Percentiles rank a stretch among this genome's conserved stretches.
Evolutionary conservation across 2,113 vertebrate species (phyloP).

Genomic region (Marcusenius ussheri): DNA sequence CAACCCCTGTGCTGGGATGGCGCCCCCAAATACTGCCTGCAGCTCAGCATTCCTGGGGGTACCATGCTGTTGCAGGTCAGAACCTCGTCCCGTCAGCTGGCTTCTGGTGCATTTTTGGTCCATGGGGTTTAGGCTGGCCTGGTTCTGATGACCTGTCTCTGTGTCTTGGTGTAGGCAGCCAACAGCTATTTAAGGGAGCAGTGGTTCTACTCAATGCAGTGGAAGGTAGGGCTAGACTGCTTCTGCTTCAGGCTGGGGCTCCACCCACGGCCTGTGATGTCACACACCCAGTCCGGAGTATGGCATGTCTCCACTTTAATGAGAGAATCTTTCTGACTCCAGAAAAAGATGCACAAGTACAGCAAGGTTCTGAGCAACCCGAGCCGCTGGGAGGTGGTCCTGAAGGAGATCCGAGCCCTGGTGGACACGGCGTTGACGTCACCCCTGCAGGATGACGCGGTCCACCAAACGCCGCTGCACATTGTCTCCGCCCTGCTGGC

Average conservation of each 20-base stretch:
- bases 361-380: slow-evolving; percentile 94
- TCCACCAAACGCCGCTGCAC: slow-evolving; percentile 92
- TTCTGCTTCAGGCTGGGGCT: background rate
- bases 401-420: slow-evolving; percentile 94
- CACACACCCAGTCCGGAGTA: background rate
- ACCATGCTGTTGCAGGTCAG: slow-evolving; percentile 91
- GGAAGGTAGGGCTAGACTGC: slow-evolving; percentile 73
- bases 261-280: background rate
- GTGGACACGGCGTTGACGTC: slow-evolving; percentile 95
- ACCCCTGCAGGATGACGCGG: slow-evolving; percentile 92
- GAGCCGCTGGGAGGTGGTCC: slow-evolving; percentile 91
- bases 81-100: background rate
- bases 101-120: background rate
- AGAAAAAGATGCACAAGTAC: slow-evolving; percentile 99
- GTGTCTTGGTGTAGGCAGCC: slow-evolving; percentile 67
- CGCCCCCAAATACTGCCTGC: slow-evolving; percentile 97
- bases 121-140: background rate
- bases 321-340: slow-evolving; percentile 10
- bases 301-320: background rate
- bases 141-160: background rate
- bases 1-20: slow-evolving; percentile 98
- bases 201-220: slow-evolving; percentile 99
- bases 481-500: slow-evolving; percentile 97
- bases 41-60: slow-evolving; percentile 91
- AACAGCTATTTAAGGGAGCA: slow-evolving; percentile 98